Base-by-base conservation (phyloP, 2,888 invertebrate genomes). In the Papilio protenor region DNA sequence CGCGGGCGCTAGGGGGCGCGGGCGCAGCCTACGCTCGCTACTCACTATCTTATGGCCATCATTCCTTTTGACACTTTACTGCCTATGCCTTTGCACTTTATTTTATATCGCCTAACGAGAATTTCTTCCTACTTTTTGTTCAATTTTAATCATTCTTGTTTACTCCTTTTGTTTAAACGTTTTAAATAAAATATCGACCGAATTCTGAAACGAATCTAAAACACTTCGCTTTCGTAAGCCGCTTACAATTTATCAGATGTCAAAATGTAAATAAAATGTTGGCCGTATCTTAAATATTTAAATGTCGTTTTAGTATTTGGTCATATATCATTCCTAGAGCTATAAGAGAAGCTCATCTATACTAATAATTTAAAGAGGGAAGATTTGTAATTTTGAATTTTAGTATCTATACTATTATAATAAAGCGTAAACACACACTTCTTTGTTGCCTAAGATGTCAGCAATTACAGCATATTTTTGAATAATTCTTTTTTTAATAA, bases 11-110 rank as follows among this genome's bases (percentile, higher is more conserved):
- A 23, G 21, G 23, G 21, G 33, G 40, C 23, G 80, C 82, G 70
- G 82, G 80, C 83, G 77, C 87, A 83, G 82, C 91, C 90, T 90
- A 90, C 91, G 85, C 86, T 84, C 78, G 85, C 85, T 84, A 86
- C 84, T 85, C 86, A 87, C 83, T 92, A 92, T 91, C 90, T 92
- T 92, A 92, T 91, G 90, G 89, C 91, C 85, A 89, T 90, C 89
- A 89, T 90, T 89, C 89, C 90, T 89, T 88, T 88, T 90, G 90
- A 91, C 91, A 92, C 88, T 93, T 92, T 91, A 93, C 85, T 90
- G 90, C 90, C 86, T 87, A 10, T 45, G 45, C 64, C n/a, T 40
- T 33, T 40, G 84, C 81, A 84, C 82, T 84, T 86, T 89, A 91
- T 87, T 92, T 91, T 91, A 92, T 88, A 88, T 86, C 83, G 87